Conservation (phyloP, 1,140 invertebrate genomes). For the Physella acuta region DNA sequence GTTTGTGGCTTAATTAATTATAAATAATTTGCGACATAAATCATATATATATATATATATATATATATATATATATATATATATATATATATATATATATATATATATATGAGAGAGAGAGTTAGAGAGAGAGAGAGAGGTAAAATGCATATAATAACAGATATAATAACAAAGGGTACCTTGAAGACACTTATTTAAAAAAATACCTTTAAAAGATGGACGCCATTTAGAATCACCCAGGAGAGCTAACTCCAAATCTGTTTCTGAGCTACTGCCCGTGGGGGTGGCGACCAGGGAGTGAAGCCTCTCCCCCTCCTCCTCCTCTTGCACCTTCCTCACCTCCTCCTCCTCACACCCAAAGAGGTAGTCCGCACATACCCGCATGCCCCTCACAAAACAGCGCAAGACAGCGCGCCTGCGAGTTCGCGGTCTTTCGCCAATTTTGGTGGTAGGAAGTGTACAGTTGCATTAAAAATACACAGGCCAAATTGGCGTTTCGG, state of each 20-base stretch:
- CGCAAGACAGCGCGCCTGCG: not conserved
- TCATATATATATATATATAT: not conserved
- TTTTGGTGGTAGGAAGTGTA: not conserved
- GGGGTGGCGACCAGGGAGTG: not conserved
- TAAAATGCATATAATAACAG: not conserved
- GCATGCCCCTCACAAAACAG: not conserved
- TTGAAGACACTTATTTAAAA: too few relatives aligned
- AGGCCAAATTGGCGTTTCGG: too few relatives aligned
- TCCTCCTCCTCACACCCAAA: not conserved
- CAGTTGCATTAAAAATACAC: too few relatives aligned
- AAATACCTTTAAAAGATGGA: too few relatives aligned
- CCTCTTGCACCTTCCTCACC: not conserved
- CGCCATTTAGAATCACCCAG: too few relatives aligned
- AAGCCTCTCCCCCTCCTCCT: not conserved
- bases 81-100: not conserved
- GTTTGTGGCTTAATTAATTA: too few relatives aligned
- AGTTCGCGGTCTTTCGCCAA: not conserved
- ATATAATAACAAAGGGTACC: too few relatives aligned
- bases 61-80: not conserved
- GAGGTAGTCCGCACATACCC: not conserved
- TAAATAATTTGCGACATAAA: too few relatives aligned
- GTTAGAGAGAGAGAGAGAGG: not conserved
- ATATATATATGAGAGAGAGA: not conserved
- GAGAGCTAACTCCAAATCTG: not conserved
- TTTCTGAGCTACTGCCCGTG: not conserved